Conservation (phyloP, 2,888 invertebrate species). For the Amiota mariae region DNA sequence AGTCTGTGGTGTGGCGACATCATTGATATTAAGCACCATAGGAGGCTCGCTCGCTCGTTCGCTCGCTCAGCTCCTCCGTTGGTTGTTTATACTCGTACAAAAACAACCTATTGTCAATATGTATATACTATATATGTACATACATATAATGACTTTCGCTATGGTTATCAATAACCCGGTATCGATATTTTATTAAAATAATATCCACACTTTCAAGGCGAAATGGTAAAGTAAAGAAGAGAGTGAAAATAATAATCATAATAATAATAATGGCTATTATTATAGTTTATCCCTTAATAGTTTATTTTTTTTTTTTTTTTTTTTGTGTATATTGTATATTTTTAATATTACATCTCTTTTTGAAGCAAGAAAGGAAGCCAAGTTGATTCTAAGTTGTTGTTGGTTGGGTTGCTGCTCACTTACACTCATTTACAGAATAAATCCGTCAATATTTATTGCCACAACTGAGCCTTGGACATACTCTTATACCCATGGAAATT, state of each 20-base stretch:
- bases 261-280: slow-evolving; percentile 66
- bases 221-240: slow-evolving; percentile 25
- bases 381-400: no score
- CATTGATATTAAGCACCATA: neutral
- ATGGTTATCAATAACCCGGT: slow-evolving; percentile 65
- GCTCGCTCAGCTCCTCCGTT: slow-evolving; percentile 34
- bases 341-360: neutral
- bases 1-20: neutral
- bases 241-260: slow-evolving; percentile 49
- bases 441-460: slow-evolving; percentile 66
- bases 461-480: slow-evolving; percentile 39
- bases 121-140: no score
- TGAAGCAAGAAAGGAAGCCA: no score
- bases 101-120: no score
- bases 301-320: slow-evolving; percentile 43
- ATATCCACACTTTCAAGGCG: slow-evolving; percentile 42
- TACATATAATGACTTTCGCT: slow-evolving; percentile 62
- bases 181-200: slow-evolving; percentile 67
- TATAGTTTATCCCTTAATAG: slow-evolving; percentile 62
- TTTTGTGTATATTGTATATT: slow-evolving; percentile 7
- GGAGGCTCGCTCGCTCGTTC: slow-evolving; percentile 13
- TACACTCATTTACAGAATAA: slow-evolving; percentile 63
- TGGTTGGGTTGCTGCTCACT: slow-evolving; percentile 27
- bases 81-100: neutral
- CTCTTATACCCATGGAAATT: no score